Percentiles rank a stretch among this genome's conserved stretches.
phyloP scores from a whole-genome alignment of 64 coral and sea anemone genomes.

The Stichodactyla mertensii region DNA sequence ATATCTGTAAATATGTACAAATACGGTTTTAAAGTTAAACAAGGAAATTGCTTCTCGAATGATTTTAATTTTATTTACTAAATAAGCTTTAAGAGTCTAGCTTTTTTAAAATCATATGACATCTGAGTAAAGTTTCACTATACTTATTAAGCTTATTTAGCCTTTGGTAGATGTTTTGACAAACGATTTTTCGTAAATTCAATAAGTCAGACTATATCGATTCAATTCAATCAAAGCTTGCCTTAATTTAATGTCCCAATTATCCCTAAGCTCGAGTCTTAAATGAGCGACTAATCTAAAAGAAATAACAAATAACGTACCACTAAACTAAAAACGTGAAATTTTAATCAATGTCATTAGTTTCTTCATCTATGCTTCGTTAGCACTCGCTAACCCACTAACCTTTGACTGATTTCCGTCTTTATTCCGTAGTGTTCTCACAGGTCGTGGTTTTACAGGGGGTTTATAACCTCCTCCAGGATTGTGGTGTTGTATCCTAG shows the following conservation, averaged over 20 bases:
- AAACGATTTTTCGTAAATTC: too few relatives aligned
- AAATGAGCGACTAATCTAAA: too few relatives aligned
- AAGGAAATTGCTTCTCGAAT: background rate
- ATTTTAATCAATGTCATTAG: background rate
- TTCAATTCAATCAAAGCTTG: too few relatives aligned
- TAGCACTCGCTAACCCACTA: background rate
- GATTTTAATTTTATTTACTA: background rate
- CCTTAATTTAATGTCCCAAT: too few relatives aligned
- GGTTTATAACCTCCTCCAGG: background rate
- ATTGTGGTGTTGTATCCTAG: conserved; percentile 6
- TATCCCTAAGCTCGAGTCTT: too few relatives aligned
- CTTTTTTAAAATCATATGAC: background rate
- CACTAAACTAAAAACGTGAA: too few relatives aligned
- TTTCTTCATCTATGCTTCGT: too few relatives aligned
- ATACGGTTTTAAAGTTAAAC: too few relatives aligned
- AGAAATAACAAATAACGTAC: too few relatives aligned
- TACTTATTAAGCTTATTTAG: background rate
- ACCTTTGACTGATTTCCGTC: background rate
- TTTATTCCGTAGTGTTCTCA: background rate
- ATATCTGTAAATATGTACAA: too few relatives aligned
- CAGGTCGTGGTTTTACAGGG: conserved; percentile 4
- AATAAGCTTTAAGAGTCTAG: background rate
- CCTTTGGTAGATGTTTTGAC: too few relatives aligned
- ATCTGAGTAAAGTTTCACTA: background rate
- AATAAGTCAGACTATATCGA: too few relatives aligned